phyloP scores from a whole-genome alignment of 2,888 invertebrate species.

The Salticus scenicus region DNA sequence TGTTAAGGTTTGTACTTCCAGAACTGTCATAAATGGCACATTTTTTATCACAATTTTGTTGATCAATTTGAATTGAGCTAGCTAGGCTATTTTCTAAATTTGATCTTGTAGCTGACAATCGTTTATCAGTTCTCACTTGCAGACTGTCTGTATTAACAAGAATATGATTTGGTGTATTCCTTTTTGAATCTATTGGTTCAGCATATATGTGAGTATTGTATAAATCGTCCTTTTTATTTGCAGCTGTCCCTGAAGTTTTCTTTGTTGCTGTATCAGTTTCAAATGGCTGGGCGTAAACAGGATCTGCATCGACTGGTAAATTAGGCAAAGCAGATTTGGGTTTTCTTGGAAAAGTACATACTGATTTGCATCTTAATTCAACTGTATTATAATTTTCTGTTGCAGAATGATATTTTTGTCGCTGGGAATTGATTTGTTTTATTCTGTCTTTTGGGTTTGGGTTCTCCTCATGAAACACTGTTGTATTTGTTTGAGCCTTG shows the following conservation, averaged over 20 bases:
- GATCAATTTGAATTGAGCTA: not conserved
- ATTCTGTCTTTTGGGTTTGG: not conserved
- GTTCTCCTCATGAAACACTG: slow-evolving; percentile 40
- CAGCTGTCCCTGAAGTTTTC: not conserved
- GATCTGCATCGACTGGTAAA: slow-evolving; percentile 50
- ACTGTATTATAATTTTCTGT: slow-evolving; percentile 30
- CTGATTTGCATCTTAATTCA: slow-evolving; percentile 28
- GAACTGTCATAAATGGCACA: not conserved
- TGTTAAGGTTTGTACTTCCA: not conserved
- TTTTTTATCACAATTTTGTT: not conserved
- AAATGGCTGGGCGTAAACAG: slow-evolving; percentile 62
- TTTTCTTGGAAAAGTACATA: slow-evolving; percentile 15
- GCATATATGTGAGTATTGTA: slow-evolving; percentile 62
- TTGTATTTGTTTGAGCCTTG: slow-evolving; percentile 25
- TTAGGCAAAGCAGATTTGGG: slow-evolving; percentile 38
- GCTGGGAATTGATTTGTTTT: not conserved
- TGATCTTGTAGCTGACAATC: slow-evolving; percentile 27
- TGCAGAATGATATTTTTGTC: not conserved
- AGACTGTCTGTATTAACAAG: slow-evolving; percentile 14
- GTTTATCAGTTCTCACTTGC: slow-evolving; percentile 29
- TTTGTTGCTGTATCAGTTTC: slow-evolving; percentile 27
- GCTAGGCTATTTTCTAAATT: slow-evolving; percentile 25
- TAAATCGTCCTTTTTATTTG: slow-evolving; percentile 23
- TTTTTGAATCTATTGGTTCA: slow-evolving; percentile 52
- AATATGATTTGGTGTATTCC: not conserved